Base-by-base conservation (phyloP, 2,113 vertebrate genomes). In the Xiphias gladius region DNA sequence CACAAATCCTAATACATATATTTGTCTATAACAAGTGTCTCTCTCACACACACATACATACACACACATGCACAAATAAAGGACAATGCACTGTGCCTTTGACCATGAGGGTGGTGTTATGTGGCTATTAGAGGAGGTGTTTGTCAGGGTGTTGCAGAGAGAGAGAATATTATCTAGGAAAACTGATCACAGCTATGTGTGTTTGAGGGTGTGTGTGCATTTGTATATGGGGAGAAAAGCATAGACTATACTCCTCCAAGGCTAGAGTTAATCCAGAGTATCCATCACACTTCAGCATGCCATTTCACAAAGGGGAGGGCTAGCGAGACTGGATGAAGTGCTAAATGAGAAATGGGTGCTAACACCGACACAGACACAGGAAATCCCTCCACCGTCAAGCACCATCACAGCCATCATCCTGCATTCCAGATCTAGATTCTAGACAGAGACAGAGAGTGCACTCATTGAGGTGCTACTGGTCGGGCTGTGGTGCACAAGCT, bases 381-480 rank as follows among this genome's bases (percentile, higher is more conserved):
- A 86, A 85, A 88, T 92, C 78, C 41, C 73, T 89, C 82, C 72
- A 41, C 65, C n/a, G 80, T 83, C 86, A 82, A 69, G 85, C 83
- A 66, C 71, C 86, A 86, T 86, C 77, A 80, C 65, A n/a, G 70
- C 41, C 35, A 7, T 19, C 82, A 80, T 91, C 83, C 68, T 39
- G 20, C 71, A 75, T 82, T 59, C 46, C 65, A 46, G 57, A 58
- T 26, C 20, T 43, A 73, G 74, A 26, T 26, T 54, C 10, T 6
- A 30, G 14, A 12, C 1, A 19, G 35, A 76, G 50, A 43, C 35
- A 41, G 24, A 32, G 22, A 32, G 41, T 13, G 41, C 26, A 19
- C 67, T 59, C 73, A 41, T 84, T 58, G 22, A 9, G 22, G 48
- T 66, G 43, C 30, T 1, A 1, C 16, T 30, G 39, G 19, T 26